A percentile compares a stretch with the other conserved stretches of the same genome.
Conservation (phyloP, 2,888 invertebrate genomes). For the Ennomos erosarius region DNA sequence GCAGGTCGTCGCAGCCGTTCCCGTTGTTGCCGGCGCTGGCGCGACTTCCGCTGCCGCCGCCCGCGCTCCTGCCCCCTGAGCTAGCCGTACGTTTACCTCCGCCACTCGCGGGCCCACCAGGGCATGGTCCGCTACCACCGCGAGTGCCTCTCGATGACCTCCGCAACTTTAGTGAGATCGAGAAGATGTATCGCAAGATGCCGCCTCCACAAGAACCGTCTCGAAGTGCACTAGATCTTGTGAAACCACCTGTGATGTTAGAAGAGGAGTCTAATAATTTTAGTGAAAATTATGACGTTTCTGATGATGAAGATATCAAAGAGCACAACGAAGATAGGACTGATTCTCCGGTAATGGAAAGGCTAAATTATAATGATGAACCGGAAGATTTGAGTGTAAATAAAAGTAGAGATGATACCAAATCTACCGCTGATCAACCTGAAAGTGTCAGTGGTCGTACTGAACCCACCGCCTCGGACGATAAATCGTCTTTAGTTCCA, state of each 20-base stretch:
- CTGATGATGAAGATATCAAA: constrained; percentile 70
- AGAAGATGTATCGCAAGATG: constrained; percentile 81
- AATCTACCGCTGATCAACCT: constrained; percentile 70
- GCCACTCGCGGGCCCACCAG: constrained; percentile 57
- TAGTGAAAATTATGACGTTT: constrained; percentile 72
- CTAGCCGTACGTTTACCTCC: constrained; percentile 74
- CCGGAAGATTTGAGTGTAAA: constrained; percentile 90
- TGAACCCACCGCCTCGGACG: constrained; percentile 73
- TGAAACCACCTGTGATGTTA: constrained; percentile 56
- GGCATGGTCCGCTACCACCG: constrained; percentile 82
- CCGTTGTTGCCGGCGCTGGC: constrained; percentile 89
- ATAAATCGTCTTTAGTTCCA: constrained; percentile 81
- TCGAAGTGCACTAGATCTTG: constrained; percentile 69
- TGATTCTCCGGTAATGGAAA: constrained; percentile 60
- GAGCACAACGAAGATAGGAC: constrained; percentile 55
- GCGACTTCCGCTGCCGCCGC: constrained; percentile 89
- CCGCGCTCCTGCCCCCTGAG: constrained; percentile 87
- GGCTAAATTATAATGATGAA: constrained; percentile 82
- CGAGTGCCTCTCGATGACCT: constrained; percentile 78
- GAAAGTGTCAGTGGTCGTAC: constrained; percentile 56
- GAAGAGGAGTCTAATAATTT: constrained; percentile 71
- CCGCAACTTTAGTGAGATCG: constrained; percentile 83
- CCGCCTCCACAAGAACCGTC: constrained; percentile 67
- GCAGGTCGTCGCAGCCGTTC: constrained; percentile 93
- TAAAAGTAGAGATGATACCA: constrained; percentile 86